A percentile compares a stretch with the other conserved stretches of the same genome.
Conservation (phyloP, 2,113 vertebrate genomes). For the Malurus alboscapulatus region DNA sequence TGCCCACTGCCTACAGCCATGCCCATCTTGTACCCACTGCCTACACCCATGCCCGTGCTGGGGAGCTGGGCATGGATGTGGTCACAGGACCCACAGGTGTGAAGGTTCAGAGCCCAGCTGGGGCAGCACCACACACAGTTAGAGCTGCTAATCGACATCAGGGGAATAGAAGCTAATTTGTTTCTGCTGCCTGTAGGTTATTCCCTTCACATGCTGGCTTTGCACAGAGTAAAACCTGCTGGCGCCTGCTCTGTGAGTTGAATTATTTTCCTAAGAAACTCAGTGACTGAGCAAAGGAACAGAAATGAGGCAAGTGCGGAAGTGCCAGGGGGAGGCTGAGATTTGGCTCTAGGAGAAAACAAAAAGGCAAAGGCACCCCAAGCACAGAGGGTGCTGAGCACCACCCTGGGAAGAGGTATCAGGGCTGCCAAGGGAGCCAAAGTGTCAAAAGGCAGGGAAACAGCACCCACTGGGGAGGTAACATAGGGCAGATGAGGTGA, state of each 20-base stretch:
- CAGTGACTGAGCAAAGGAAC: background rate
- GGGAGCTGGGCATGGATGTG: accelerated
- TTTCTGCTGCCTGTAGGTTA: background rate
- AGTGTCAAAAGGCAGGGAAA: background rate
- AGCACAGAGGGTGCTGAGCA: accelerated
- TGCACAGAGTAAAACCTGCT: background rate
- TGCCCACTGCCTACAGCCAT: background rate
- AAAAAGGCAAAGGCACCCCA: background rate
- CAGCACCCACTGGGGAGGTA: background rate
- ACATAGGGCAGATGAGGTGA: background rate
- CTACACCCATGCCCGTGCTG: background rate
- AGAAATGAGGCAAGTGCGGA: background rate
- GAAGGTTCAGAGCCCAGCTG: background rate
- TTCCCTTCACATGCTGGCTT: background rate
- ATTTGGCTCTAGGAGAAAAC: background rate
- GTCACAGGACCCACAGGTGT: background rate
- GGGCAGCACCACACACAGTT: background rate
- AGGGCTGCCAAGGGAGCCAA: background rate
- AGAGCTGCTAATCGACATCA: background rate
- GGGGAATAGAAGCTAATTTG: background rate
- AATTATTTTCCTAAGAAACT: background rate
- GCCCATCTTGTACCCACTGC: background rate
- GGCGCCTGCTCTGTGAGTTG: background rate
- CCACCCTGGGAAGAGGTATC: accelerated
- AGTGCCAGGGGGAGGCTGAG: background rate